Base-by-base conservation (phyloP, 1,140 invertebrate species). In the Heliconius himera region DNA sequence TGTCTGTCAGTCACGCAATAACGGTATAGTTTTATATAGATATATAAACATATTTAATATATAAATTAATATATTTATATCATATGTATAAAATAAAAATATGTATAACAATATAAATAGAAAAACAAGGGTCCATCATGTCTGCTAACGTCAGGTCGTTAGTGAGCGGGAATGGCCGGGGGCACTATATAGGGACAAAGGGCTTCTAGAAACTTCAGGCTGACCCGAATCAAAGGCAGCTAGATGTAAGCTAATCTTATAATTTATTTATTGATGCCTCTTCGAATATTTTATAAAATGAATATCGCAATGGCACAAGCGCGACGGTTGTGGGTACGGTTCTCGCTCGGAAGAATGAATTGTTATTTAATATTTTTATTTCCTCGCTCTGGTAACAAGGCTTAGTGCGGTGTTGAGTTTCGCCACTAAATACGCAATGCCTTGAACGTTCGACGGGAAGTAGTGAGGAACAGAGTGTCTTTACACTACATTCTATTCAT, bases 141-240 rank as follows among this genome's bases (percentile, higher is more conserved):
- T 51, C 70, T 73, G 77, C 41, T 54, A 78, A 73, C 33, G 51
- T 73, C 38, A 41, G 18, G 46, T 73, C 20, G 70, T 73, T 51
- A 77, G 70, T 20, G 70, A n/a, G 66, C 54, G 76, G 70, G 54
- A 66, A 78, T 73, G 49, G 77, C 77, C 71, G 49, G 41, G 33
- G 54, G 77, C 77, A 73, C 51, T 82, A 74, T 79, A 33, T 74
- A 72, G 46, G 77, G 71, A 82, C 74, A 80, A 82, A 82, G 75
- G 81, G 20, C 26, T 71, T 73, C 66, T 51, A 71, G 66, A 49
- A 71, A 70, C 60, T 18, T 33, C 76, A 38, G 73, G 26, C 72
- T 80, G 78, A 80, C 73, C 78, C 76, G 72, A 72, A 74, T 79
- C 75, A 71, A 72, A 80, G 33, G 46, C 54, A 78, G 51, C 77